Evolutionary conservation across 2,888 invertebrate species (phyloP).

Genomic region (Lepidochrysops patricia): DNA sequence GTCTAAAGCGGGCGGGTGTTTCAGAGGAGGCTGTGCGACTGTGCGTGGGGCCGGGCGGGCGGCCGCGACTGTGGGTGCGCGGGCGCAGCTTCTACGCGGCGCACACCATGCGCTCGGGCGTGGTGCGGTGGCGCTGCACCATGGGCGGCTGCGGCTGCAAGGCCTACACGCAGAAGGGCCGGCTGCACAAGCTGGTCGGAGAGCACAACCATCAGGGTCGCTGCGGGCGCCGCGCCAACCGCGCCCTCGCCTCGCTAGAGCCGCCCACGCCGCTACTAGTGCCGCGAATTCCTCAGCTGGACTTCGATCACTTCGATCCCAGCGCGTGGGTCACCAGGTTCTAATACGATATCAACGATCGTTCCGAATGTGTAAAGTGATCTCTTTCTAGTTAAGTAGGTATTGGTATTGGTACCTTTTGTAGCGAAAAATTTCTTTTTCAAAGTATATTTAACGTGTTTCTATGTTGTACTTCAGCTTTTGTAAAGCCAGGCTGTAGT

Average conservation of each 20-base stretch:
- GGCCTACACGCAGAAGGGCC: slow-evolving; percentile 64
- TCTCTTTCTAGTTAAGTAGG: background rate
- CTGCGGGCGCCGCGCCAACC: slow-evolving; percentile 42
- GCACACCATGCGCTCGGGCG: slow-evolving; percentile 67
- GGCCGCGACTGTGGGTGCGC: slow-evolving; percentile 64
- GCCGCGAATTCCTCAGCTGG: slow-evolving; percentile 49
- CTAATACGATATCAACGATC: slow-evolving; percentile 24
- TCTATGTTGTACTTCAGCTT: too few relatives aligned
- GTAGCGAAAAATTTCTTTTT: background rate
- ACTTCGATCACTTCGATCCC: slow-evolving; percentile 60
- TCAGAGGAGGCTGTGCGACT: slow-evolving; percentile 53
- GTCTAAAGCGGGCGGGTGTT: slow-evolving; percentile 33
- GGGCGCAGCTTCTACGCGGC: slow-evolving; percentile 69
- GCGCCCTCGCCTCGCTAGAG: slow-evolving; percentile 22
- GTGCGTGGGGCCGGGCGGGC: slow-evolving; percentile 63
- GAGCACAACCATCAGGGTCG: slow-evolving; percentile 64
- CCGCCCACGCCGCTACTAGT: slow-evolving; percentile 47
- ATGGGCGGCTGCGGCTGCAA: slow-evolving; percentile 70
- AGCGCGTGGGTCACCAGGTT: slow-evolving; percentile 62
- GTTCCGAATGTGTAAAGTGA: background rate
- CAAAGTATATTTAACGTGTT: too few relatives aligned
- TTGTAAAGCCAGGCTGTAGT: background rate
- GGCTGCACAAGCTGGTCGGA: slow-evolving; percentile 61
- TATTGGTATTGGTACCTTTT: background rate
- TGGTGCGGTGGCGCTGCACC: slow-evolving; percentile 67